Conservation (phyloP, 2,113 vertebrate genomes). For the Tamias sibiricus region DNA sequence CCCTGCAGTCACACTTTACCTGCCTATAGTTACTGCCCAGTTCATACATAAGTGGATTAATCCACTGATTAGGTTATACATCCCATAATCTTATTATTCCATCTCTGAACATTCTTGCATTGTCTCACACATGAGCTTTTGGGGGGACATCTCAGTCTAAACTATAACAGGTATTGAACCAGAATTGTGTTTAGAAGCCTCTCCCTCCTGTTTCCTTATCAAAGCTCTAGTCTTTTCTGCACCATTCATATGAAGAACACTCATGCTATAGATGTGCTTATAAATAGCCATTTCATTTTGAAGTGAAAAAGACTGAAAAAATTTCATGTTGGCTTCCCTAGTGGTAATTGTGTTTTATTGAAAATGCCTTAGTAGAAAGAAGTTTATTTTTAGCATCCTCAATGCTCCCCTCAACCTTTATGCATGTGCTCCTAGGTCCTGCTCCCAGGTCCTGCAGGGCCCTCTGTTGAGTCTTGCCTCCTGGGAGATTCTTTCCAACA, state of each 20-base stretch:
- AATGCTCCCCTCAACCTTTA: not conserved
- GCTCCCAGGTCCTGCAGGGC: not conserved
- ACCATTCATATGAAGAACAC: not conserved
- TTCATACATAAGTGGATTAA: too few relatives aligned
- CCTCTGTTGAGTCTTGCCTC: not conserved
- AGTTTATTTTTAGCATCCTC: conserved; percentile 1
- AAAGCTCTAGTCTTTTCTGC: not conserved
- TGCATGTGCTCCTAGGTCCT: not conserved
- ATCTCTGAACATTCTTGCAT: too few relatives aligned
- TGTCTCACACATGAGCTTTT: too few relatives aligned
- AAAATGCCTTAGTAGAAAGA: not conserved
- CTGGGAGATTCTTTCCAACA: fast-evolving
- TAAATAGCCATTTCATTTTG: conserved; percentile 59
- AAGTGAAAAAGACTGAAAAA: not conserved
- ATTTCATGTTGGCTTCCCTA: not conserved
- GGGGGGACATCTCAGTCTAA: too few relatives aligned
- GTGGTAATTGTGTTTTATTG: conserved; percentile 1
- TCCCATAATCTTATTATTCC: too few relatives aligned
- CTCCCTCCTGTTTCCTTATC: not conserved
- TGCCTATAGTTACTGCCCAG: too few relatives aligned
- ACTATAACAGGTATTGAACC: not conserved
- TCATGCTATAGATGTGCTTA: not conserved
- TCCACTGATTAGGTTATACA: too few relatives aligned
- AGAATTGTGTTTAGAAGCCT: not conserved
- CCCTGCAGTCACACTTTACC: too few relatives aligned